Evolutionary conservation across 2,888 invertebrate genomes (phyloP).

Genomic region (Nymphalis polychloros): DNA sequence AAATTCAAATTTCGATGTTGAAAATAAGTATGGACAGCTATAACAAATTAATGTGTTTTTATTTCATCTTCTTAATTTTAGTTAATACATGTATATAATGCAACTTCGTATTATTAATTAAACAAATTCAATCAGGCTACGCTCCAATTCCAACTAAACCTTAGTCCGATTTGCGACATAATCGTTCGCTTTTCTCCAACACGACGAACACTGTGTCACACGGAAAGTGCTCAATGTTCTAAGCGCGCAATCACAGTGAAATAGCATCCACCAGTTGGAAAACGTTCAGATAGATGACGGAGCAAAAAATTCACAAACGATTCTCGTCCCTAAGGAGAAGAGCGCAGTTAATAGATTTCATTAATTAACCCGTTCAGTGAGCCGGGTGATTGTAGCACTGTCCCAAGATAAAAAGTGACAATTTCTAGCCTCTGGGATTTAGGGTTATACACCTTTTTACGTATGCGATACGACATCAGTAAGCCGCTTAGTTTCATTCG

Average conservation of each 20-base stretch:
- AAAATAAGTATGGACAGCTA: too few relatives aligned
- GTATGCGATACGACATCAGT: slow-evolving; percentile 50
- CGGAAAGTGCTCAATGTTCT: slow-evolving; percentile 35
- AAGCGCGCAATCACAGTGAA: slow-evolving; percentile 44
- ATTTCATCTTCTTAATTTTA: background rate
- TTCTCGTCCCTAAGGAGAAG: slow-evolving; percentile 66
- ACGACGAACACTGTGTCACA: slow-evolving; percentile 40
- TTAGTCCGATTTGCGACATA: slow-evolving; percentile 39
- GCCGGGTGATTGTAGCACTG: slow-evolving; percentile 77
- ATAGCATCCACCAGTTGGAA: slow-evolving; percentile 54
- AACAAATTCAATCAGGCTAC: slow-evolving; percentile 32
- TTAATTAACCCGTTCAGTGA: slow-evolving; percentile 81
- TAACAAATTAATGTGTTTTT: too few relatives aligned
- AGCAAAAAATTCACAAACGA: slow-evolving; percentile 64
- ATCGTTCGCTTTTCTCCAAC: slow-evolving; percentile 41
- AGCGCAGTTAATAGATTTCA: slow-evolving; percentile 80
- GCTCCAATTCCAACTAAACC: slow-evolving; percentile 24
- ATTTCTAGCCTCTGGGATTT: slow-evolving; percentile 65
- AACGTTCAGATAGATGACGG: slow-evolving; percentile 62
- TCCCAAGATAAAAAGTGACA: slow-evolving; percentile 68
- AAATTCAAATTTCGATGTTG: too few relatives aligned
- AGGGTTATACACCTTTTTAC: slow-evolving; percentile 55
- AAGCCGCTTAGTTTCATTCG: slow-evolving; percentile 47
- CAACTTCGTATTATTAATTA: slow-evolving; percentile 20
- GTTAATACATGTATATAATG: slow-evolving; percentile 8